These are phyloP conservation scores for Platanista minor DNA, from an alignment of 2,113 vertebrate genomes.

Conservation along the genomic window DNA sequence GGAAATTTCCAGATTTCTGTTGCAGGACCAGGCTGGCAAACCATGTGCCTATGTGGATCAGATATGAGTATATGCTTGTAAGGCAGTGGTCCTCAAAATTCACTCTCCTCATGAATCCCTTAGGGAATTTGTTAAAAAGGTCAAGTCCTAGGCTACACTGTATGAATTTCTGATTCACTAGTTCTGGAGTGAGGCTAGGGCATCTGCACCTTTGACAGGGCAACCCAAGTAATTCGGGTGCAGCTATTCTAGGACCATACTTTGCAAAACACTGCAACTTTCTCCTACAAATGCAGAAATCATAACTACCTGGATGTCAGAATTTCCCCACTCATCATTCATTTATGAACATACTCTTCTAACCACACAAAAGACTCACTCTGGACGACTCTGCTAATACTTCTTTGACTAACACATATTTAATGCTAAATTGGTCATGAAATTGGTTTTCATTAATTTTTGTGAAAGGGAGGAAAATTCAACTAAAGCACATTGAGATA, in stretches of 20 bases:
- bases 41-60: not conserved
- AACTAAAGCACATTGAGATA: not conserved
- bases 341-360: not conserved
- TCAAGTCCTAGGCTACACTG: not conserved
- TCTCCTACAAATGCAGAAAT: not conserved
- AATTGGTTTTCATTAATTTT: slow-evolving; percentile 9
- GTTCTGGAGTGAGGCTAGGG: not conserved
- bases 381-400: not conserved
- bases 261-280: not conserved
- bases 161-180: not conserved
- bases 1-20: not conserved
- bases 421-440: not conserved
- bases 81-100: not conserved
- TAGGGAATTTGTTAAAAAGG: not conserved
- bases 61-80: not conserved
- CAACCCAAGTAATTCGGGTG: not conserved
- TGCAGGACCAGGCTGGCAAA: not conserved
- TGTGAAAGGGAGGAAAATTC: not conserved
- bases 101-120: not conserved
- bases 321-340: not conserved
- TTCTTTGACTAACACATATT: not conserved
- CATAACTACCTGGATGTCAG: not conserved
- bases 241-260: not conserved
- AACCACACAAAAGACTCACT: not conserved
- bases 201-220: not conserved